Evolutionary conservation across 2,113 vertebrate species (phyloP), one percentile per base, ranked within the genome.

Genomic region (Australoheros scitulus): DNA sequence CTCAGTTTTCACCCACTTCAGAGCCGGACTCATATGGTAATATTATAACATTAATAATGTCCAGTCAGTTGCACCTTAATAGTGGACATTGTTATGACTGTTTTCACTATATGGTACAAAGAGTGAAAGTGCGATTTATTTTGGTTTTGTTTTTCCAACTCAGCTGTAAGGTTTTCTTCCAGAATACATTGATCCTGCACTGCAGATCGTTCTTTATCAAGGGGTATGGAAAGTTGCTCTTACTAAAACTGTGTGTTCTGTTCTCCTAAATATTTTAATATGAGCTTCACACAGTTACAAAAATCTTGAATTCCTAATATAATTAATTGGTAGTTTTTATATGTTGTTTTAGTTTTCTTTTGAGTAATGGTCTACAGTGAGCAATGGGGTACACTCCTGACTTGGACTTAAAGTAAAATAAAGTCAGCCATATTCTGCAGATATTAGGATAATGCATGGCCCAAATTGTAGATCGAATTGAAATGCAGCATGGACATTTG

Each of bases 101-200:
- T 13, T 72, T 72, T 52, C 20, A 72, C 17, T n/a, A 52, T 7
- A 65, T 5, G 47, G 20, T 11, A 52, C 52, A 10, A 57, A 56
- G 52, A 70, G 11, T 43, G 34, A 36, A 20, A 32, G 47, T 72
- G 17, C 32, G 6, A 11, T 14, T 52, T 72, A 72, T 0, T 52
- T 52, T 29, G 41, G 9, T 18, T 72, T 72, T 72, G 10, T 0
- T 32, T 50, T 50, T 50, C 41, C 18, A 17, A 38, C 36, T 70
- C 26, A 59, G 15, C 64, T 58, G 85, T 8, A 43, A 11, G 41
- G 5, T 59, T 60, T 60, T 77, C 38, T n/a, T 18, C 72, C 43
- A 61, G 50, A 34, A 41, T 15, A n/a, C 72, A 83, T 86, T n/a
- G 22, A 64, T 85, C 76, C 26, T 26, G 26, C 26, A 56, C 64